phyloP scores from a whole-genome alignment of 2,113 vertebrate genomes.

The Glaucomys volans region DNA sequence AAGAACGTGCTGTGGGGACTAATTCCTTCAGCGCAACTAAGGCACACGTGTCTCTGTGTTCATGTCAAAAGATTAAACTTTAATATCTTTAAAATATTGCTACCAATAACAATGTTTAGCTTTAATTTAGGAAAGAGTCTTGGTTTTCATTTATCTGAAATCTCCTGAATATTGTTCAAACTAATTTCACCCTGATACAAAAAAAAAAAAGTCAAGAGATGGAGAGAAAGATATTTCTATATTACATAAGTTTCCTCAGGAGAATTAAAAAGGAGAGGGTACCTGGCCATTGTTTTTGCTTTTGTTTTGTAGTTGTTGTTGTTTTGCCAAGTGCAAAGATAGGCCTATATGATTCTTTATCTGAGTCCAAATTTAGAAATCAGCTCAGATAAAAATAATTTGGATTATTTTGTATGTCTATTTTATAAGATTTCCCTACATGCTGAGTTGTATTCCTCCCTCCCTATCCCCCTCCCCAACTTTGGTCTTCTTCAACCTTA shows the following conservation, averaged over 20 bases:
- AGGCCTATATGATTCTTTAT: not conserved
- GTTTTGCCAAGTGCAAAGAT: not conserved
- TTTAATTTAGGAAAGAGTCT: not conserved
- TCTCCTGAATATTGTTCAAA: not conserved
- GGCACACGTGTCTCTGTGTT: conserved; percentile 24
- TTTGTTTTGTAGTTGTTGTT: not conserved
- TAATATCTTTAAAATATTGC: not conserved
- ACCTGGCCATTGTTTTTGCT: not conserved
- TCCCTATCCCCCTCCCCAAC: accelerated
- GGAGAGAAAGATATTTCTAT: not conserved
- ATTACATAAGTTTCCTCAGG: not conserved
- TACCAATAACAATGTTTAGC: not conserved
- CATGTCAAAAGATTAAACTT: not conserved
- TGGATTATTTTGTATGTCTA: not conserved
- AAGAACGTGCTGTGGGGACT: conserved; percentile 9
- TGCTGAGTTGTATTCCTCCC: not conserved
- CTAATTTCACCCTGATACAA: not conserved
- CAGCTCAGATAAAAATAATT: conserved; percentile 26
- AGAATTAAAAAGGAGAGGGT: not conserved
- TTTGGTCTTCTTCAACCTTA: not conserved
- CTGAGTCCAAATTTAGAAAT: conserved; percentile 28
- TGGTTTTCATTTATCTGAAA: conserved; percentile 8
- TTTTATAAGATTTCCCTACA: not conserved
- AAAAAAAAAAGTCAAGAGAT: not conserved
- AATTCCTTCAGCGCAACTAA: conserved; percentile 27